Evolutionary conservation across 53 echinoderm and acorn worm species (phyloP).

Genomic region (Mesocentrotus franciscanus): DNA sequence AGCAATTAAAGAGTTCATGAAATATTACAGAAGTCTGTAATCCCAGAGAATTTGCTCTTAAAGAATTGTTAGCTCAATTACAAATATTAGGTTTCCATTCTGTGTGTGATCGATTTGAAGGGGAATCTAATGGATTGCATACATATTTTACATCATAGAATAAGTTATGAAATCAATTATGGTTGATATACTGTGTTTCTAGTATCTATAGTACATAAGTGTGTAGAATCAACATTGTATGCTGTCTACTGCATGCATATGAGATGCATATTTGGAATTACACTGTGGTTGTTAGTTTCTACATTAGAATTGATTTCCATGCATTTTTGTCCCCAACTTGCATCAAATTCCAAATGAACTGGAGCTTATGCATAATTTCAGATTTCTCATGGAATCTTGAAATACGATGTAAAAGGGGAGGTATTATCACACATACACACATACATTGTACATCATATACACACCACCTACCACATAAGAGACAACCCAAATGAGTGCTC

Average conservation of each 20-base stretch:
- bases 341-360: background rate
- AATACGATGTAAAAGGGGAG: background rate
- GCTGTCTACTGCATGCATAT: background rate
- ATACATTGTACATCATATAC: slow-evolving; percentile 1
- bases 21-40: background rate
- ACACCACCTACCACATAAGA: background rate
- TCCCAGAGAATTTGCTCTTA: background rate
- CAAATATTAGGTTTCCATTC: too few relatives aligned
- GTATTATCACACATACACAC: slow-evolving; percentile 6
- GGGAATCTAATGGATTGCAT: background rate
- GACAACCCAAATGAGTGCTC: background rate
- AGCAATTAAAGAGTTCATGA: background rate
- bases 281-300: background rate
- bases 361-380: background rate
- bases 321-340: background rate
- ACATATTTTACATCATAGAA: background rate
- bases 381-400: background rate
- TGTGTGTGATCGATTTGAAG: background rate
- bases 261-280: background rate
- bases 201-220: background rate
- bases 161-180: background rate
- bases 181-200: too few relatives aligned
- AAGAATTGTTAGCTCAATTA: background rate
- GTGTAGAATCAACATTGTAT: background rate
- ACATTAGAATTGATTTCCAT: background rate